Percentiles rank a stretch among this genome's conserved stretches.
phyloP scores from a whole-genome alignment of 2,888 invertebrate genomes.

The Lithophane socia region DNA sequence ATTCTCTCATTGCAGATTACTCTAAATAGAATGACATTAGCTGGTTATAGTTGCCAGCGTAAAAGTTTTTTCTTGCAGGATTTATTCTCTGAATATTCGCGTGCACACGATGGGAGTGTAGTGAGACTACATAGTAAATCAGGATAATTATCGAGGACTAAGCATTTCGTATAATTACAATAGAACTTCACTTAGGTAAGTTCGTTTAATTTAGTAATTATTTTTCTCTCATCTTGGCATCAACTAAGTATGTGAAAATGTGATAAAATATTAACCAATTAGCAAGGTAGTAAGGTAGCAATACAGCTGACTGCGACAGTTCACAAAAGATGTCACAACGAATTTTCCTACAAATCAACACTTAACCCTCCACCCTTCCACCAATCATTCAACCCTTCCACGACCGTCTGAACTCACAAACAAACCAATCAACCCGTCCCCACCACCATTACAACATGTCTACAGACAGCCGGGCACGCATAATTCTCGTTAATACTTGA shows the following conservation, averaged over 20 bases:
- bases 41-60: too few species aligned
- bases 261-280: not conserved
- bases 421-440: conserved; percentile 2
- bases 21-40: too few species aligned
- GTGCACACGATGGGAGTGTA: too few species aligned
- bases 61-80: too few species aligned
- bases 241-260: not conserved
- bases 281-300: not conserved
- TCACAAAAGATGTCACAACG: not conserved
- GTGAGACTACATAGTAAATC: too few species aligned
- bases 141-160: too few species aligned
- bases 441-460: not conserved
- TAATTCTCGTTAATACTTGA: conserved; percentile 58
- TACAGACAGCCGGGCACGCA: not conserved
- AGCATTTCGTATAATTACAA: too few species aligned
- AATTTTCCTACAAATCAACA: not conserved
- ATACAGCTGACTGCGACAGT: not conserved
- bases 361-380: not conserved
- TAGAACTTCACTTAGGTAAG: too few species aligned
- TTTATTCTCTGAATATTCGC: too few species aligned
- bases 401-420: conserved; percentile 4
- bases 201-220: too few species aligned
- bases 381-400: conserved; percentile 3
- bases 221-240: not conserved
- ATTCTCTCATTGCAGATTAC: too few species aligned